Base-by-base conservation (phyloP, 2,797 vertebrate species). In the Rhodeus uyekii region DNA sequence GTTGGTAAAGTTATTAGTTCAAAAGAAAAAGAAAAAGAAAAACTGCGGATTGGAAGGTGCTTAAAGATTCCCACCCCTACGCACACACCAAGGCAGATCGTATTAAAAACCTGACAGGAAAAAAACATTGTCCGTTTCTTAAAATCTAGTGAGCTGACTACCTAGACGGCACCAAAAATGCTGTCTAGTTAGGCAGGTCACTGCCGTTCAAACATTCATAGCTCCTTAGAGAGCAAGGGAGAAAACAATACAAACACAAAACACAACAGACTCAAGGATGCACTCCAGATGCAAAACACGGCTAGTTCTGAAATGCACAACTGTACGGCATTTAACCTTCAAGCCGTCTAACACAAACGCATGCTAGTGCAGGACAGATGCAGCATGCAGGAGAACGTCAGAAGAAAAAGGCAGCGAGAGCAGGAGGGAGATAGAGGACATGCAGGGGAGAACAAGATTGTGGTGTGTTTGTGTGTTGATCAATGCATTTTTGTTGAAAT, bases 361-460 rank as follows among this genome's bases (percentile, higher is more conserved):
- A 83, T 81, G 84, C 84, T 71, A 44, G 53, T 34, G 64, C 46
- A 39, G 61, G 75, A 68, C 36, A 80, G 55, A 79, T 90, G 91
- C 90, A 90, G 90, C 90, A 89, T 89, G 85, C 85, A 87, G 86
- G 89, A 94, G 90, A 93, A 93, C 92, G 91, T 92, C 92, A 91
- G 89, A 91, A 90, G 89, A 60, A 73, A 77, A 80, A 19, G 48
- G 19, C 38, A 32, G 58, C 6, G 44, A 60, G 50, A 48, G 27
- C 46, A 50, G 50, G 39, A 69, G n/a, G 50, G 7, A 61, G 24
- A 76, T 5, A 63, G 32, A 38, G 13, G 42, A 14, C 85, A 77
- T 79, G 85, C 78, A 42, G 76, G 69, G 63, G 13, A 39, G 55
- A 46, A 50, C 18, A 42, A 73, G 53, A 74, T 77, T 29, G 78